phyloP scores from a whole-genome alignment of 2,888 invertebrate genomes.

The Lysandra coridon region DNA sequence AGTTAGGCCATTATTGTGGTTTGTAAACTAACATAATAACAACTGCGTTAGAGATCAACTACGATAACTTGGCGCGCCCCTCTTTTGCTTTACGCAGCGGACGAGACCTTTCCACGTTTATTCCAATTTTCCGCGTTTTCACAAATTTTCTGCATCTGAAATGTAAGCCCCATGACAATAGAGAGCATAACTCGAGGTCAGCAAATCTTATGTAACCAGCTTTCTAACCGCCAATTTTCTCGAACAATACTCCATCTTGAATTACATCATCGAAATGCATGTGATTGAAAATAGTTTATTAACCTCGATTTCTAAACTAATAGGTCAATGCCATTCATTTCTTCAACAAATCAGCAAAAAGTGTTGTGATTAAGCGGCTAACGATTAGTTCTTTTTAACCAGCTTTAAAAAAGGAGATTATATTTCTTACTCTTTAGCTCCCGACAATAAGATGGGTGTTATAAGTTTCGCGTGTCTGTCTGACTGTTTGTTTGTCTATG shows the following conservation, averaged over 20 bases:
- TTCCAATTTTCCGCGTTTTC: neutral
- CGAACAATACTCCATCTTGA: conserved; percentile 37
- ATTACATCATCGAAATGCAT: conserved; percentile 4
- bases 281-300: conserved; percentile 12
- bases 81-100: too few relatives aligned
- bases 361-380: neutral
- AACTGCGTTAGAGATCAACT: too few relatives aligned
- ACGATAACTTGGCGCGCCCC: too few relatives aligned
- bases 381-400: neutral
- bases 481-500: too few relatives aligned
- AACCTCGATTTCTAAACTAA: conserved; percentile 1
- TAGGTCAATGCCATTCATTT: conserved; percentile 4
- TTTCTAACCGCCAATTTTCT: conserved; percentile 56
- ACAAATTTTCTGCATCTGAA: conserved; percentile 2
- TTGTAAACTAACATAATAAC: neutral
- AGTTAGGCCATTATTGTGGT: neutral
- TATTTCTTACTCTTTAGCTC: neutral
- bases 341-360: neutral
- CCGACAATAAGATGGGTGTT: too few relatives aligned
- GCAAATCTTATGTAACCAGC: conserved; percentile 54
- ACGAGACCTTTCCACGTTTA: neutral
- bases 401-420: neutral
- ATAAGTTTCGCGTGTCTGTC: too few relatives aligned
- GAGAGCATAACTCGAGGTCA: conserved; percentile 36
- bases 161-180: conserved; percentile 33